These are phyloP conservation scores for Ptychodera flava DNA, from an alignment of 35 echinoderm and acorn worm species.

Conservation along the genomic window DNA sequence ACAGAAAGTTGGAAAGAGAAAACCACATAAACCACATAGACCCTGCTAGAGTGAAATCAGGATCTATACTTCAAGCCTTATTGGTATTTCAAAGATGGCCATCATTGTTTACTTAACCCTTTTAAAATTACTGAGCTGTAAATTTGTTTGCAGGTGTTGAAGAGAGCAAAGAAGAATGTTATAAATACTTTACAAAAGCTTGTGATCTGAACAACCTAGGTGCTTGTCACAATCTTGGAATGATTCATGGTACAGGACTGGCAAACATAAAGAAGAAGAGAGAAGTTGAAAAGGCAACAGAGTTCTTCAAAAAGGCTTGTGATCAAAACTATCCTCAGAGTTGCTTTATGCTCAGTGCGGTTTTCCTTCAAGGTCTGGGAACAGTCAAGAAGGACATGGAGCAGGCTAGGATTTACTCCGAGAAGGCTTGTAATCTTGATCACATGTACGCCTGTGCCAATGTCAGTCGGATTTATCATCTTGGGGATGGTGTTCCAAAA, in stretches of 20 bases:
- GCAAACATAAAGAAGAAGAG: slow-evolving; percentile 26
- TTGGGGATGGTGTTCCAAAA: slow-evolving; percentile 55
- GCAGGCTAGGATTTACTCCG: slow-evolving; percentile 41
- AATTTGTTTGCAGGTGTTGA: slow-evolving; percentile 50
- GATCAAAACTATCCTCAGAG: slow-evolving; percentile 42
- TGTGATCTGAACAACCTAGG: slow-evolving; percentile 42
- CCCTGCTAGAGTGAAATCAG: too few species aligned
- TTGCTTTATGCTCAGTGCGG: slow-evolving; percentile 61
- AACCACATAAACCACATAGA: too few species aligned
- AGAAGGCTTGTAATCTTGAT: slow-evolving; percentile 55
- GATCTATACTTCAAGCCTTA: too few species aligned
- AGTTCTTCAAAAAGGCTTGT: slow-evolving; percentile 51
- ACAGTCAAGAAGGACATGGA: slow-evolving; percentile 47
- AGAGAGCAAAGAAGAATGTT: slow-evolving; percentile 44
- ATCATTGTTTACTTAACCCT: too few species aligned
- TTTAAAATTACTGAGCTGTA: too few species aligned
- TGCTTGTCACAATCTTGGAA: slow-evolving; percentile 59
- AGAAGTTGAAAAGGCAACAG: slow-evolving; percentile 26
- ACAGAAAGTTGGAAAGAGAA: too few species aligned
- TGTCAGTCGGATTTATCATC: slow-evolving; percentile 58
- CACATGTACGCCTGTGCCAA: slow-evolving; percentile 82
- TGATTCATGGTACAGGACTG: slow-evolving; percentile 27
- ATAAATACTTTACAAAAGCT: slow-evolving; percentile 73
- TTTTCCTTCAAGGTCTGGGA: slow-evolving; percentile 51
- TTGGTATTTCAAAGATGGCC: too few species aligned